Evolutionary conservation across 2,113 vertebrate genomes (phyloP).

Genomic region (Charina bottae): DNA sequence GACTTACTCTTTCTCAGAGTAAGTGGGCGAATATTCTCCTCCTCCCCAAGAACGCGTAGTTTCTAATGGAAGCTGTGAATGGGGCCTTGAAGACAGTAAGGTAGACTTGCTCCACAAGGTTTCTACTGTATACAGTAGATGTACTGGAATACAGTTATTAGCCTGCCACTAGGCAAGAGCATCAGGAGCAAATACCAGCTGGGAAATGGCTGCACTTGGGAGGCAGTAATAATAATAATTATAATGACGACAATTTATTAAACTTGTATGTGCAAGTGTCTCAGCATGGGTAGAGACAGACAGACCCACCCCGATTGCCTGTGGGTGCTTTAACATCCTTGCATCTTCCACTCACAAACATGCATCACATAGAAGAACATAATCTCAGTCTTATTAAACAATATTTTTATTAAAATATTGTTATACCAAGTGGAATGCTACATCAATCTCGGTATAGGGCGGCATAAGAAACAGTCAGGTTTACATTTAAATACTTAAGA

Average conservation of each 20-base stretch:
- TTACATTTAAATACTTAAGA: constrained; percentile 83
- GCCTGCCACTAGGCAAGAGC: background rate
- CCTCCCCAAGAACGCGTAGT: background rate
- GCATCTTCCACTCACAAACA: background rate
- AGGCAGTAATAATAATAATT: background rate
- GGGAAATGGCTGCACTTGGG: background rate
- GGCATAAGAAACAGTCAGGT: constrained; percentile 77
- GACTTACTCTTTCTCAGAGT: background rate
- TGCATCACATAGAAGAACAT: accelerated
- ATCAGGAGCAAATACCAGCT: background rate
- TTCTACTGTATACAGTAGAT: background rate
- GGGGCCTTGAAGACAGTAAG: background rate
- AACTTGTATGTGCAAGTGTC: background rate
- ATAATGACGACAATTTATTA: background rate
- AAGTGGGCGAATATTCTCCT: background rate
- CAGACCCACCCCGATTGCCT: background rate
- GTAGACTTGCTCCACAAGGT: background rate
- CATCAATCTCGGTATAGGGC: constrained; percentile 78
- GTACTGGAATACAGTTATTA: background rate
- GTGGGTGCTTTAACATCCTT: too few relatives aligned
- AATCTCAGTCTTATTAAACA: background rate
- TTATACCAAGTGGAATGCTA: constrained; percentile 81
- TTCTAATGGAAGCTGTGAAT: background rate
- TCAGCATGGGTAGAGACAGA: background rate
- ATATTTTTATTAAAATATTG: constrained; percentile 79